These are phyloP conservation scores for Lasioglossum morio DNA, from an alignment of 2,888 invertebrate genomes.

Conservation along the genomic window DNA sequence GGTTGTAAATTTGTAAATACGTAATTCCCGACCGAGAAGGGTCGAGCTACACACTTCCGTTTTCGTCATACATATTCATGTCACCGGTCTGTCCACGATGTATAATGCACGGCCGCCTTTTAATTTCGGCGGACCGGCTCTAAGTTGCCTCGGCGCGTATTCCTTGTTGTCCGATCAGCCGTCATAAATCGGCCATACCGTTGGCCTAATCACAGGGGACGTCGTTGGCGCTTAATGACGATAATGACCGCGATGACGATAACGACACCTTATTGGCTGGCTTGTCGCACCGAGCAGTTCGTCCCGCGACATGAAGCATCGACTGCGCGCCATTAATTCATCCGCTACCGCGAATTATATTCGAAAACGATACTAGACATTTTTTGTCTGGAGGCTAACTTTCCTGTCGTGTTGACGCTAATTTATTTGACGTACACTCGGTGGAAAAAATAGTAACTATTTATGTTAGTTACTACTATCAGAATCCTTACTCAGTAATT, in stretches of 20 bases:
- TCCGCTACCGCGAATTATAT: not conserved
- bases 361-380: not conserved
- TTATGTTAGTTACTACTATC: no score
- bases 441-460: no score
- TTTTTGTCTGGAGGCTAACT: not conserved
- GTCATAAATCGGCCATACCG: conserved; percentile 59
- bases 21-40: conserved; percentile 58
- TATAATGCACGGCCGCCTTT: conserved; percentile 61
- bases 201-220: conserved; percentile 56
- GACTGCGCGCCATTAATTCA: not conserved
- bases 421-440: no score
- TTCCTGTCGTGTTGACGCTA: no score
- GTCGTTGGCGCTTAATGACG: conserved; percentile 54
- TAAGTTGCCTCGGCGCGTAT: conserved; percentile 11
- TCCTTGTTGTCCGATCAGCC: conserved; percentile 31
- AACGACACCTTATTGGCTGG: conserved; percentile 39
- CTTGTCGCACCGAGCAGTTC: conserved; percentile 18
- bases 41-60: conserved; percentile 61
- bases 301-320: not conserved
- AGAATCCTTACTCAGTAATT: no score
- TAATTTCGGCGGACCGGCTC: conserved; percentile 59
- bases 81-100: conserved; percentile 35
- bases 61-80: conserved; percentile 71
- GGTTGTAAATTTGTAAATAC: conserved; percentile 75
- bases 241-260: conserved; percentile 58